Percentiles rank a stretch among this genome's conserved stretches.
phyloP scores from a whole-genome alignment of 1,140 invertebrate species.

The Macrostomum lignano region DNA sequence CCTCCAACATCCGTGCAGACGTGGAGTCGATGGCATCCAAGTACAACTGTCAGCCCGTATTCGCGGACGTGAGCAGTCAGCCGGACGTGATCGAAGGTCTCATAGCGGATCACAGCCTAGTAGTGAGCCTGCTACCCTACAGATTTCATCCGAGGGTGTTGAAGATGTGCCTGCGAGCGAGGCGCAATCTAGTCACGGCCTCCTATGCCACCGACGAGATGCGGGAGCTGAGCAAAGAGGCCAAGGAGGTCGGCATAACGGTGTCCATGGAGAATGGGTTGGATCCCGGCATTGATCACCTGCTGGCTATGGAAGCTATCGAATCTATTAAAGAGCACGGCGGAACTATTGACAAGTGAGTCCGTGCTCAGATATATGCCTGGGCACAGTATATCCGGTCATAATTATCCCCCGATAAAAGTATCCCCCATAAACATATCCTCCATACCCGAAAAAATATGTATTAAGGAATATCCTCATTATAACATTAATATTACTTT shows the following conservation, averaged over 20 bases:
- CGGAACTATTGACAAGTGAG: not conserved
- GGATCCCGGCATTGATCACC: slow-evolving; percentile 88
- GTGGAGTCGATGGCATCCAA: too few relatives aligned
- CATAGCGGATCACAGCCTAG: slow-evolving; percentile 44
- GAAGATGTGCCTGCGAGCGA: slow-evolving; percentile 49
- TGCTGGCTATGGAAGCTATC: slow-evolving; percentile 81
- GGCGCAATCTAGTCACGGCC: slow-evolving; percentile 74
- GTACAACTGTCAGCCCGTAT: too few relatives aligned
- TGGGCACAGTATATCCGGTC: too few relatives aligned
- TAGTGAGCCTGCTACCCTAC: slow-evolving; percentile 64
- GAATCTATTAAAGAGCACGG: slow-evolving; percentile 37
- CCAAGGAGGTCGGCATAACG: slow-evolving; percentile 52
- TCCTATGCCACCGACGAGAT: slow-evolving; percentile 77
- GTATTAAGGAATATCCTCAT: too few relatives aligned
- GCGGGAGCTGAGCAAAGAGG: slow-evolving; percentile 45
- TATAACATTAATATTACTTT: too few relatives aligned
- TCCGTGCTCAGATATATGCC: too few relatives aligned
- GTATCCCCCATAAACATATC: too few relatives aligned
- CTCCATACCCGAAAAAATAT: too few relatives aligned
- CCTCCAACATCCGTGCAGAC: too few relatives aligned
- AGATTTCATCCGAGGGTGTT: slow-evolving; percentile 51
- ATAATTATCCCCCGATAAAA: too few relatives aligned
- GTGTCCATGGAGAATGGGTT: slow-evolving; percentile 78
- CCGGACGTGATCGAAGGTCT: slow-evolving; percentile 41
- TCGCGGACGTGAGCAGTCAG: slow-evolving; percentile 46